Evolutionary conservation across 2,888 invertebrate genomes (phyloP).

Genomic region (Hirtodrosophila histrioides): DNA sequence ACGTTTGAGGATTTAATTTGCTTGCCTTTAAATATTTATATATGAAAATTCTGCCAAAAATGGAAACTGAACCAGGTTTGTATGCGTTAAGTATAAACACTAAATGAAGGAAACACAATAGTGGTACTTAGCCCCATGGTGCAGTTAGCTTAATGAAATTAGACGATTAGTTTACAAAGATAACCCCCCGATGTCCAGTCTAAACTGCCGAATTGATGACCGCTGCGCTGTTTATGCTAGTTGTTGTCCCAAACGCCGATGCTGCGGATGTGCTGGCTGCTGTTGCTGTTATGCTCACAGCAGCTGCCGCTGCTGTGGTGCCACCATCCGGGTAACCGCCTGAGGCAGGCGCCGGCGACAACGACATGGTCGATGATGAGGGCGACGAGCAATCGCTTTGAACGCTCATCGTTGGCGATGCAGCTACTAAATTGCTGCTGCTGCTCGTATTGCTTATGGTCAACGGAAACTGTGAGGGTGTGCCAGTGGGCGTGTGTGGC

Average conservation of each 20-base stretch:
- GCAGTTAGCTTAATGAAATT: slow-evolving; percentile 47
- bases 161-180: slow-evolving; percentile 43
- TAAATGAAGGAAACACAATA: slow-evolving; percentile 61
- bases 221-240: slow-evolving; percentile 68
- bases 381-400: slow-evolving; percentile 82
- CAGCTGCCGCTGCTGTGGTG: slow-evolving; percentile 65
- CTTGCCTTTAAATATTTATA: too few species aligned
- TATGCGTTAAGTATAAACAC: slow-evolving; percentile 44
- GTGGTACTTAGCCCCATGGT: slow-evolving; percentile 61
- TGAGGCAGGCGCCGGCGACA: slow-evolving; percentile 79
- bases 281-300: slow-evolving; percentile 81
- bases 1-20: too few species aligned
- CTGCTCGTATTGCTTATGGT: slow-evolving; percentile 69
- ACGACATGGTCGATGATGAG: slow-evolving; percentile 81
- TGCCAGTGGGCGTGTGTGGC: slow-evolving; percentile 80
- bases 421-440: slow-evolving; percentile 71
- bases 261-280: slow-evolving; percentile 73
- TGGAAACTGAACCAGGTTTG: too few species aligned
- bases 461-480: slow-evolving; percentile 67
- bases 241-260: slow-evolving; percentile 79
- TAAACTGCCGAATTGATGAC: slow-evolving; percentile 83
- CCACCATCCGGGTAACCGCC: slow-evolving; percentile 71
- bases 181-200: slow-evolving; percentile 12
- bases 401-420: slow-evolving; percentile 81
- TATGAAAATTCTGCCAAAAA: too few species aligned